These are phyloP conservation scores for Cheilosia urbana DNA, from an alignment of 2,888 invertebrate species.

Conservation along the genomic window DNA sequence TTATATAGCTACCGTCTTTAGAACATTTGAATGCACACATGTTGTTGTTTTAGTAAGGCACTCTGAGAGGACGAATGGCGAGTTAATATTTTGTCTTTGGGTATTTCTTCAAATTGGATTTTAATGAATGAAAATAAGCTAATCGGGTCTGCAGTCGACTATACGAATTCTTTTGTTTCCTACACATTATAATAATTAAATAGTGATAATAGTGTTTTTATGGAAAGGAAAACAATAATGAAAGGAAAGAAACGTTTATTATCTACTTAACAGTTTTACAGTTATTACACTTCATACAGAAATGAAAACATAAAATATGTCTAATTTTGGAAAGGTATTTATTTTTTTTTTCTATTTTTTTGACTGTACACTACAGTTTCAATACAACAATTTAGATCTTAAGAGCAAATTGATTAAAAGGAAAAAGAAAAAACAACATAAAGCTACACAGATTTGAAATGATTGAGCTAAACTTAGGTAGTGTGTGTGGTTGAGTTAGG, in stretches of 20 bases:
- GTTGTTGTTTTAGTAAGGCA: conserved; percentile 24
- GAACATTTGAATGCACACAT: conserved; percentile 47
- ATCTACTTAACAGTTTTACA: conserved; percentile 69
- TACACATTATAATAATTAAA: conserved; percentile 39
- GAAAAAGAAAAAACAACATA: conserved; percentile 11
- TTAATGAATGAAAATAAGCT: conserved; percentile 68
- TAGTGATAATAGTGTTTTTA: conserved; percentile 47
- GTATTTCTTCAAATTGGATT: conserved; percentile 38
- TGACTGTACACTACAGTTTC: conserved; percentile 70
- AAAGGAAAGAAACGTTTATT: conserved; percentile 73
- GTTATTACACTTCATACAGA: conserved; percentile 50
- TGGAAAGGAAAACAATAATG: conserved; percentile 55
- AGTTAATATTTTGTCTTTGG: conserved; percentile 32
- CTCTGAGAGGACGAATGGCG: conserved; percentile 49
- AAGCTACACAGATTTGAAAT: conserved; percentile 52
- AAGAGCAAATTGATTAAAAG: conserved; percentile 17
- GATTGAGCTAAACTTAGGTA: conserved; percentile 42
- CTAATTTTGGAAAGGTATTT: conserved; percentile 46
- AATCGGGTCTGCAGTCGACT: conserved; percentile 84
- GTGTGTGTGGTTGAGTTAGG: conserved; percentile 39
- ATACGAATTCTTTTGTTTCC: conserved; percentile 63
- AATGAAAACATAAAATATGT: conserved; percentile 53
- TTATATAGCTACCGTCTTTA: conserved; percentile 3
- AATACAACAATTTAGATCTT: conserved; percentile 66
- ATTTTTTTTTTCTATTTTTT: conserved; percentile 16